A percentile compares a stretch with the other conserved stretches of the same genome.
phyloP scores from a whole-genome alignment of 2,888 invertebrate genomes.

The Cheilosia soror region DNA sequence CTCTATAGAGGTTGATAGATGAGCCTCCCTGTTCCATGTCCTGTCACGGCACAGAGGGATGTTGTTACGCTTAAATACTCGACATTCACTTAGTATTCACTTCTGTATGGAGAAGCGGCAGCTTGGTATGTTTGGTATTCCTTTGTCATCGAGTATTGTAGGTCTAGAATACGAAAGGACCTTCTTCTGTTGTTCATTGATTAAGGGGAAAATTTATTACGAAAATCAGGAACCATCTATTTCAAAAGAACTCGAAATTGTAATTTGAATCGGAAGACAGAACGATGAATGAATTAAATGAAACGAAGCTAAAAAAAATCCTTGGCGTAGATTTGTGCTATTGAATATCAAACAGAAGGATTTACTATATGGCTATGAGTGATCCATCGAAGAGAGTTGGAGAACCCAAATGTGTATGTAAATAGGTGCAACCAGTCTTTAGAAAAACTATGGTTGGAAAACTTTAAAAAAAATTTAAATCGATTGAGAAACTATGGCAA shows the following conservation, averaged over 20 bases:
- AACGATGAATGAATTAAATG: conserved; percentile 23
- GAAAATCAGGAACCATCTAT: conserved; percentile 52
- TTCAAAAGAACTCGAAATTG: conserved; percentile 37
- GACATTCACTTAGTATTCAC: conserved; percentile 45
- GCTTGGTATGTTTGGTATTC: conserved; percentile 71
- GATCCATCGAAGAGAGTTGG: background rate
- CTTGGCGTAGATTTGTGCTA: conserved; percentile 8
- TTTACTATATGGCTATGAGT: background rate
- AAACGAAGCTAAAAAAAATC: conserved; percentile 1
- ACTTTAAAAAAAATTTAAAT: no score
- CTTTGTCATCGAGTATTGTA: conserved; percentile 59
- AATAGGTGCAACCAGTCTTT: no score
- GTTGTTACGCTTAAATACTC: conserved; percentile 55
- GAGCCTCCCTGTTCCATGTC: conserved; percentile 41
- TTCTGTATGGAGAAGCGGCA: conserved; percentile 42
- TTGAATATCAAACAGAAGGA: conserved; percentile 40
- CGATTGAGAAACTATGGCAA: no score
- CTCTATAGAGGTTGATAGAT: conserved; percentile 64
- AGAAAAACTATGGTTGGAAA: no score
- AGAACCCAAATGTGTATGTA: background rate
- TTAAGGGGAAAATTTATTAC: conserved; percentile 46
- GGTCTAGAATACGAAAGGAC: conserved; percentile 65
- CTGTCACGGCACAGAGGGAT: background rate
- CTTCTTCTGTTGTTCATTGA: conserved; percentile 50
- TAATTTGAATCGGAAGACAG: conserved; percentile 39